Conservation (phyloP, 2,888 invertebrate species). For the Epistrophe grossulariae region DNA sequence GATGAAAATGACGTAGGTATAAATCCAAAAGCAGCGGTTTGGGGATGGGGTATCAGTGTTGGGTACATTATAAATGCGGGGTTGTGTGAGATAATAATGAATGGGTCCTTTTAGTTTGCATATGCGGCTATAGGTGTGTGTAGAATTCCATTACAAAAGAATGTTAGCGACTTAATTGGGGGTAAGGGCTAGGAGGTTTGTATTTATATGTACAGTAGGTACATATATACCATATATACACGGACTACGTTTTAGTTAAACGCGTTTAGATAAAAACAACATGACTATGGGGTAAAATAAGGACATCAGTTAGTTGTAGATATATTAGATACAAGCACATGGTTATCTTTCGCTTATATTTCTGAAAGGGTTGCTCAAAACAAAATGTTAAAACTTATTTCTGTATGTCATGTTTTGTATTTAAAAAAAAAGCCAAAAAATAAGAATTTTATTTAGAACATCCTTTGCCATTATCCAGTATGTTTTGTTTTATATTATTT, state of each 20-base stretch:
- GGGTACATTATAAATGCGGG: slow-evolving; percentile 58
- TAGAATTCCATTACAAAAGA: slow-evolving; percentile 49
- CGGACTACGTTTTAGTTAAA: slow-evolving; percentile 35
- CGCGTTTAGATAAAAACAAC: slow-evolving; percentile 17
- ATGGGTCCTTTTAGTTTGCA: slow-evolving; percentile 65
- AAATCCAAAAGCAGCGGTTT: slow-evolving; percentile 9
- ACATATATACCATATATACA: neutral
- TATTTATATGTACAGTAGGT: too few species aligned
- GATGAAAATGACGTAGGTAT: slow-evolving; percentile 57
- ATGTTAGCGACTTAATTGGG: slow-evolving; percentile 18
- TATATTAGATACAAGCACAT: neutral
- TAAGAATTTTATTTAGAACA: neutral
- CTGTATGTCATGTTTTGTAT: neutral
- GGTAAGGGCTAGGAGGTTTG: slow-evolving; percentile 1
- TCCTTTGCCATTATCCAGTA: neutral
- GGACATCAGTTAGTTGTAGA: neutral
- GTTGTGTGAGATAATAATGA: slow-evolving; percentile 65
- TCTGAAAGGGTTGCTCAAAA: neutral
- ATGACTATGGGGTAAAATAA: neutral
- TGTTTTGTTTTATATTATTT: too few species aligned
- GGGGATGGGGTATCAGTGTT: slow-evolving; percentile 14
- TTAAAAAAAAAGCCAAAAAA: neutral
- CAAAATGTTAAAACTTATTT: neutral
- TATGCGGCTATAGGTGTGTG: slow-evolving; percentile 51
- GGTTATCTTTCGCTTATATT: neutral